Evolutionary conservation across 2,888 invertebrate genomes (phyloP), one percentile per base, ranked within the genome.

Genomic region (Drosophila bunnanda): DNA sequence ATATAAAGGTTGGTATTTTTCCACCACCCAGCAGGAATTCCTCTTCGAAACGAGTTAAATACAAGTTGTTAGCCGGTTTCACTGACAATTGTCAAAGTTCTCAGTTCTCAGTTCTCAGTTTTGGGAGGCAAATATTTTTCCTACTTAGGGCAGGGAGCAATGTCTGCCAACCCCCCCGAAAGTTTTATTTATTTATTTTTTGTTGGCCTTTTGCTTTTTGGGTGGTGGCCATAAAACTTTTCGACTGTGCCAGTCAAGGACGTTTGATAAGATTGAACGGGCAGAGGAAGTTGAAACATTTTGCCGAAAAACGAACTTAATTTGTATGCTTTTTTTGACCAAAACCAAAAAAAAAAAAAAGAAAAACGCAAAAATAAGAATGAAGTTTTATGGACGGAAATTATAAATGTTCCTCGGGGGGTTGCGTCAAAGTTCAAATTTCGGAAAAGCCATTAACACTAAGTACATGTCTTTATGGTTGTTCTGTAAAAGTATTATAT

Each of bases 241-340:
- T 55, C 22, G 68, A 52, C 58, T 69, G 69, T 39, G 25, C 39
- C 44, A 25, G 38, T 53, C 68, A 82, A 82, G 82, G 82, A 74
- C 82, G 69, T 74, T 58, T 82, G 82, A 82, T 84, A 79, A 82
- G 85, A 79, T 64, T 78, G 73, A 52, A 52, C 57, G 39, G 44
- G 43, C 58, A 25, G 34, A 25, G 39, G 59, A 46, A 67, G 34
- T 59, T 59, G n/a, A 38, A 52, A 4, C 52, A 61, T 44, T 61
- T 32, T 20, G 34, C 56, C 34, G 28, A 39, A 15, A 46, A 61
- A 32, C 30, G 15, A 32, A 64, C 48, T n/a, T 46, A 54, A 64
- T 67, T 64, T 67, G 44, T 62, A 54, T 54, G 34, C 22, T 8
- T 20, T 62, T 60, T 50, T 62, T 38, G 20, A 10, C 7, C 15